Evolutionary conservation across 2,113 vertebrate species (phyloP), one percentile per base, ranked within the genome.

Genomic region (Laterallus jamaicensis): DNA sequence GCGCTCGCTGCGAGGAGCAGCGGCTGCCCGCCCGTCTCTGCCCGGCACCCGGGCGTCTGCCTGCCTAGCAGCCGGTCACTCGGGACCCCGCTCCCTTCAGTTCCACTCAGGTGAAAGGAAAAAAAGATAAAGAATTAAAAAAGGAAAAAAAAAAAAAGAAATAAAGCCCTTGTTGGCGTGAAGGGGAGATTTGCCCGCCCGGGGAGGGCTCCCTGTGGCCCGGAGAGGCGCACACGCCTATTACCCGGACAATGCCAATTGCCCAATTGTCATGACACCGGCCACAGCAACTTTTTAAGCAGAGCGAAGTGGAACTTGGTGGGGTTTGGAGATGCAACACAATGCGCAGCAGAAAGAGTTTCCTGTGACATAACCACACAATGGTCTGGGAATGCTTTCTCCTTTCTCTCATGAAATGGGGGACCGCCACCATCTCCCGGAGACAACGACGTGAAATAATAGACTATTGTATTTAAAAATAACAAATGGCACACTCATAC

Each of bases 391-490:
- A 96, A 96, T 29, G 92, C 86, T 91, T 95, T 95, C 91, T 92
- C 96, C 91, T 96, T 79, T 91, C 91, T 93, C 31, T 87, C 93
- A 62, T 92, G 93, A 85, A 95, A 93, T 90, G 70, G 83, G 93
- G 95, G 74, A 77, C 74, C 66, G 86, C 90, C 88, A 97, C 83
- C 95, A 84, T 92, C 90, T 96, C 95, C 92, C 29, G 80, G 88
- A 95, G 94, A 93, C 93, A 92, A 69, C 66, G 86, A 91, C 25
- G 28, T 93, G 86, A 94, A 95, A 95, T 95, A 97, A 97, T 92
- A 87, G 96, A 13, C 93, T 87, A 94, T 93, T 95, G 96, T 95
- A 92, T 76, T 96, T 95, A 62, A 95, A 96, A 96, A 95, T 87
- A 94, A 95, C 95, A 91, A 93, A 89, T 84, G 86, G 52, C 91